Evolutionary conservation across 2,113 vertebrate genomes (phyloP).

Genomic region (Typhlomys cinereus): DNA sequence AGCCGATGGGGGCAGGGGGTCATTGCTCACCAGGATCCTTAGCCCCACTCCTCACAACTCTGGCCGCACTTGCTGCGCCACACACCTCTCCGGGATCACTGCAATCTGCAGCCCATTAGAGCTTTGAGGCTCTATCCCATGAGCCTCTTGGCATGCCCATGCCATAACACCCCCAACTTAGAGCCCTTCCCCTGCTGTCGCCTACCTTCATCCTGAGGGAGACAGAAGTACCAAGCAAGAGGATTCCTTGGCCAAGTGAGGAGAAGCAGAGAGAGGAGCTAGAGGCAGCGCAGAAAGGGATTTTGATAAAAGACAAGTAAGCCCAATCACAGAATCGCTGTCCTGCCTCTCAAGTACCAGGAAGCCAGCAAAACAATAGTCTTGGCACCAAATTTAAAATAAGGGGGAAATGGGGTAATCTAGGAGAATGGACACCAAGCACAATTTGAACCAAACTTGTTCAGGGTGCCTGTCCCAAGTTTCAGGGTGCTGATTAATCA

Average conservation of each 20-base stretch:
- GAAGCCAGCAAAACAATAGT: not conserved
- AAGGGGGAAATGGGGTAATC: not conserved
- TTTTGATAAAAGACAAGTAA: not conserved
- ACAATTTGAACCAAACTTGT: not conserved
- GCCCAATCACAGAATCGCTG: not conserved
- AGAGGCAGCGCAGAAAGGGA: not conserved
- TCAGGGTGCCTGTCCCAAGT: not conserved
- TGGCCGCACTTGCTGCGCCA: not conserved
- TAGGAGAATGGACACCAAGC: not conserved
- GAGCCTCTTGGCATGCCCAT: not conserved
- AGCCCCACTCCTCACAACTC: not conserved
- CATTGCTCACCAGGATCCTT: not conserved
- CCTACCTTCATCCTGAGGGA: not conserved
- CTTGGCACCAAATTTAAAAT: not conserved
- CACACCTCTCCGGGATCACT: accelerated
- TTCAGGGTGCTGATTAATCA: not conserved
- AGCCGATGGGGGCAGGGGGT: not conserved
- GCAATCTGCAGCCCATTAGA: not conserved
- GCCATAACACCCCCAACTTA: not conserved
- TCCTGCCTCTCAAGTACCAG: not conserved
- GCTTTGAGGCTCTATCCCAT: too few relatives aligned
- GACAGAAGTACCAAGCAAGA: not conserved
- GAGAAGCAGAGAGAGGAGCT: not conserved
- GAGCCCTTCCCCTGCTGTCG: not conserved
- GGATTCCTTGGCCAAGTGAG: not conserved